These are phyloP conservation scores for Circaetus cinerascens DNA, from an alignment of 2,113 vertebrate species.

Conservation along the genomic window DNA sequence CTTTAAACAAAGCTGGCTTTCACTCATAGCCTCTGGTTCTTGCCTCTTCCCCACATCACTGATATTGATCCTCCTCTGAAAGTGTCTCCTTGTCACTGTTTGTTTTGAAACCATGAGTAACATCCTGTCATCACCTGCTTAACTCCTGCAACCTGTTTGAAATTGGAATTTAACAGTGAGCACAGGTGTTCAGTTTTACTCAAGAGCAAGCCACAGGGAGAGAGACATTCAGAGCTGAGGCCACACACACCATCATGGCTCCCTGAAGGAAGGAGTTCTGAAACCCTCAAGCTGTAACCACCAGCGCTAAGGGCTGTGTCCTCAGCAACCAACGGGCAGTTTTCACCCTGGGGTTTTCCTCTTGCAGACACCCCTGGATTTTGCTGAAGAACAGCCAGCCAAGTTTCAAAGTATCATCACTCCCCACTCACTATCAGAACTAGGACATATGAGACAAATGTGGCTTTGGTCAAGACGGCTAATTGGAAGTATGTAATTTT, in stretches of 20 bases:
- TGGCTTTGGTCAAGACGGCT: neutral
- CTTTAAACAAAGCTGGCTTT: neutral
- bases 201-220: neutral
- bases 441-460: neutral
- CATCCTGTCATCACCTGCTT: neutral
- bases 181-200: neutral
- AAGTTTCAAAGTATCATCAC: neutral
- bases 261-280: neutral
- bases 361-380: neutral
- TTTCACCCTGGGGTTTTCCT: neutral
- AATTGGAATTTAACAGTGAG: neutral
- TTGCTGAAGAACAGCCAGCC: neutral
- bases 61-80: neutral
- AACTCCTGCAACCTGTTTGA: neutral
- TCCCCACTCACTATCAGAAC: neutral
- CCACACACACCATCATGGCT: accelerated
- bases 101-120: neutral
- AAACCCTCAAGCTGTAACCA: neutral
- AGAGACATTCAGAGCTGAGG: neutral
- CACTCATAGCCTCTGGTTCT: neutral
- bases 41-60: neutral
- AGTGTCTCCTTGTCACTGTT: neutral
- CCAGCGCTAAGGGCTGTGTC: accelerated
- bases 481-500: neutral
- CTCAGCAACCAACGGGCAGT: neutral